Conservation (phyloP, 2,113 vertebrate genomes). For the Mesocricetus auratus region DNA sequence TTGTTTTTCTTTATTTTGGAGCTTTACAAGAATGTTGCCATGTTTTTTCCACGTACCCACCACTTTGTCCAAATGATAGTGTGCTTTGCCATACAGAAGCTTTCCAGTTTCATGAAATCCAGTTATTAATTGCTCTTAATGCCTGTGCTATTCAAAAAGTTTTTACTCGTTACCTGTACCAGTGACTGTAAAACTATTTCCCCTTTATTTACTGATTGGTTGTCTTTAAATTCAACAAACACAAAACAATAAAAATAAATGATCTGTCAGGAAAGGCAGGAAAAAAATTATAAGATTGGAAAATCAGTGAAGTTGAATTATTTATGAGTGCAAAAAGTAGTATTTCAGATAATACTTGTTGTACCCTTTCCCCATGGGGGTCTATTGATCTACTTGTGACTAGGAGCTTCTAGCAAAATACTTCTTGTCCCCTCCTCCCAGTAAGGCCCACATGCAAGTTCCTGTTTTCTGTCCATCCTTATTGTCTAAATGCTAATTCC, state of each 20-base stretch:
- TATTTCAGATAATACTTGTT: slow-evolving; percentile 24
- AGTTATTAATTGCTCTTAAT: neutral
- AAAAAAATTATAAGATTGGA: neutral
- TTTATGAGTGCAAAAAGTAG: neutral
- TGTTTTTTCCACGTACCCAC: neutral
- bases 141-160: neutral
- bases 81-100: neutral
- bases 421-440: too few species aligned
- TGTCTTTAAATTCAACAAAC: slow-evolving; percentile 27
- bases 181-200: neutral
- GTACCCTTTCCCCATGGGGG: too few species aligned
- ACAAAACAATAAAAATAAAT: neutral
- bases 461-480: too few species aligned
- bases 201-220: neutral
- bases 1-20: neutral
- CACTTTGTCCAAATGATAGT: neutral
- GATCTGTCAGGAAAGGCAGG: neutral
- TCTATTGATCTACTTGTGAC: too few species aligned
- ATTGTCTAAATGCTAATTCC: too few species aligned
- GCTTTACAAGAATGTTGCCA: neutral
- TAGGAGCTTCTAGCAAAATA: too few species aligned
- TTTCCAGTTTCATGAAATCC: neutral
- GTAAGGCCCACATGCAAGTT: too few species aligned
- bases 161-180: neutral
- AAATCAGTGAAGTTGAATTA: neutral